Conservation (phyloP, 2,113 vertebrate genomes). For the Lichenostomus cassidix region DNA sequence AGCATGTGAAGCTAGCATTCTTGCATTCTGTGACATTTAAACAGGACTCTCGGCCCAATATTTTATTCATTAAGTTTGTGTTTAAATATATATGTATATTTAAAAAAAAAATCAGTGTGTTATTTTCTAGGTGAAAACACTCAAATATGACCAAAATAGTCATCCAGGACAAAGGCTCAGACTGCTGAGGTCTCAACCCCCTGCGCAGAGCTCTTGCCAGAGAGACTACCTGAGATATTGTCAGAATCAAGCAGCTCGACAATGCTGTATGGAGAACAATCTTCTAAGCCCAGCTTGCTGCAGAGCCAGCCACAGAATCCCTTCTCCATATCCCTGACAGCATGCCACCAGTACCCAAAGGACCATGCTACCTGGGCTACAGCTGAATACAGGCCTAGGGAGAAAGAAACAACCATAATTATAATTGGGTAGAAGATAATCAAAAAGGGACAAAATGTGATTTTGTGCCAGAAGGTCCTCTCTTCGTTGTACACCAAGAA, state of each 20-base stretch:
- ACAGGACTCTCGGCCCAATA: neutral
- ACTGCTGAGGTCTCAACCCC: conserved; percentile 89
- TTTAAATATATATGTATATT: conserved; percentile 21
- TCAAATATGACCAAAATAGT: neutral
- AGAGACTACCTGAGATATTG: conserved; percentile 87
- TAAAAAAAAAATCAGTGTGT: neutral
- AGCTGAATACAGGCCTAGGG: conserved; percentile 88
- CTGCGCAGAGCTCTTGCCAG: conserved; percentile 81
- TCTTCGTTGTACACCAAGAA: conserved; percentile 99
- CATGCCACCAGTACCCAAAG: conserved; percentile 91
- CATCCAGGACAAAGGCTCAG: conserved; percentile 30
- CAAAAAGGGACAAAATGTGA: conserved; percentile 92
- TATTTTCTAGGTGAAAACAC: conserved; percentile 14
- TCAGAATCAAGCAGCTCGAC: conserved; percentile 96
- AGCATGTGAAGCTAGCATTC: neutral
- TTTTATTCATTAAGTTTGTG: conserved; percentile 9
- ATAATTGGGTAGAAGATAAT: conserved; percentile 96
- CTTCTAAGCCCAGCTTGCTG: conserved; percentile 93
- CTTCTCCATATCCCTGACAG: conserved; percentile 94
- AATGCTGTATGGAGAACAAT: conserved; percentile 95
- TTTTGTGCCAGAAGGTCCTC: conserved; percentile 99
- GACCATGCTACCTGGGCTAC: conserved; percentile 95
- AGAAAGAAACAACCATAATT: conserved; percentile 90
- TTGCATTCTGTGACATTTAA: conserved; percentile 29
- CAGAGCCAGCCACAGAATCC: conserved; percentile 98